These are phyloP conservation scores for Theretra japonica DNA, from an alignment of 2,888 invertebrate genomes.

Conservation along the genomic window DNA sequence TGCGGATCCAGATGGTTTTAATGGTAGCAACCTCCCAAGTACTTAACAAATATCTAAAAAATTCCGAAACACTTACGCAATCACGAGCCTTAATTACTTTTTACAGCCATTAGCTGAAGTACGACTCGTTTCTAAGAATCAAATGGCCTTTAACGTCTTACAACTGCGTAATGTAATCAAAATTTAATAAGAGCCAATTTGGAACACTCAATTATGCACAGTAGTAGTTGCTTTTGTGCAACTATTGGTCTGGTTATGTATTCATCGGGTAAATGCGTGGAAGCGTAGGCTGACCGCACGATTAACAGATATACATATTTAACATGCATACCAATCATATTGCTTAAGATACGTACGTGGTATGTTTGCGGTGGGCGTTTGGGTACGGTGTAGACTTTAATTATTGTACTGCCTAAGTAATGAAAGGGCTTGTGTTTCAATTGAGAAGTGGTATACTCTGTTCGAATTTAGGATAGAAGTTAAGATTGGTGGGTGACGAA, in stretches of 20 bases:
- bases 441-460: too few relatives aligned
- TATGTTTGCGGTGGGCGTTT: background rate
- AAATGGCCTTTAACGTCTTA: background rate
- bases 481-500: too few relatives aligned
- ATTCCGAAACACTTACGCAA: background rate
- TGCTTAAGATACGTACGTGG: background rate
- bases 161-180: background rate
- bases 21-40: too few relatives aligned
- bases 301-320: slow-evolving; percentile 22
- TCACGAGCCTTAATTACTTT: too few relatives aligned
- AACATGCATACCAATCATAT: slow-evolving; percentile 16
- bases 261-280: slow-evolving; percentile 16
- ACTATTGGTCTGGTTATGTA: background rate
- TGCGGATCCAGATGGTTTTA: too few relatives aligned
- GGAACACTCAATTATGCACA: background rate
- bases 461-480: too few relatives aligned
- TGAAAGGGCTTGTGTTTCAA: too few relatives aligned
- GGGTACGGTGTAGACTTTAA: background rate
- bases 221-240: slow-evolving; percentile 9
- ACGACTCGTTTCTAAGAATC: background rate
- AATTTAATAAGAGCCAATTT: background rate
- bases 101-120: too few relatives aligned
- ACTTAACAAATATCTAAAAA: too few relatives aligned
- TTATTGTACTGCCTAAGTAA: too few relatives aligned
- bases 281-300: slow-evolving; percentile 19